phyloP scores from a whole-genome alignment of 2,113 vertebrate genomes.

The Platichthys stellatus region DNA sequence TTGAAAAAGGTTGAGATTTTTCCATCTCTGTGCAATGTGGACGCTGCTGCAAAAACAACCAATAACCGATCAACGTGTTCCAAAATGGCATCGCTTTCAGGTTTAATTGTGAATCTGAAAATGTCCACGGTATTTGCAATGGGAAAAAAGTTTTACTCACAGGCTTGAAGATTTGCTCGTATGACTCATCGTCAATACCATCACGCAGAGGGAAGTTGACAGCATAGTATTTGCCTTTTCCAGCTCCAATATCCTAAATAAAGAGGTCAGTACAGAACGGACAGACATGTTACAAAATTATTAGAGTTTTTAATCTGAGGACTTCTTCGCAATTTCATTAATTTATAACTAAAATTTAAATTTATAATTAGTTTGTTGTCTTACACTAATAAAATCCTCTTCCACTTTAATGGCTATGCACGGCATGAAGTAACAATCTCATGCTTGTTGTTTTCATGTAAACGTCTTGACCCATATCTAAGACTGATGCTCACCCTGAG shows the following conservation, averaged over 20 bases:
- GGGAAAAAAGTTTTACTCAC: conserved; percentile 75
- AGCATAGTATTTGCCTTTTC: conserved; percentile 96
- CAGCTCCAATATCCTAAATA: conserved; percentile 90
- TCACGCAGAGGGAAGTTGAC: conserved; percentile 95
- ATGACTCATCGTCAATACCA: conserved; percentile 95
- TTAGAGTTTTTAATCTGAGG: neutral
- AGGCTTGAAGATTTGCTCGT: conserved; percentile 95
- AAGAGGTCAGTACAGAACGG: neutral
- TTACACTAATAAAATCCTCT: neutral
- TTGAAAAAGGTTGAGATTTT: too few relatives aligned
- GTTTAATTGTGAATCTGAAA: neutral
- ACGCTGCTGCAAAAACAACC: too few relatives aligned
- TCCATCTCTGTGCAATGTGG: too few relatives aligned
- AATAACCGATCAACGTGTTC: too few relatives aligned
- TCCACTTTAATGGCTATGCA: neutral
- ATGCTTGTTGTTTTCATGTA: neutral
- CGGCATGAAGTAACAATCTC: neutral
- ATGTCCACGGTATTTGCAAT: too few relatives aligned
- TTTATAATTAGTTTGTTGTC: too few relatives aligned
- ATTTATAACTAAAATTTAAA: neutral
- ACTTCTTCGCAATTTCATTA: neutral
- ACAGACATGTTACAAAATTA: neutral
- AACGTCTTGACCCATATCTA: neutral
- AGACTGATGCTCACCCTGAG: conserved; percentile 86
- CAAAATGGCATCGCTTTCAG: too few relatives aligned